phyloP scores from a whole-genome alignment of 2,888 invertebrate species.

The Melieria picta region DNA sequence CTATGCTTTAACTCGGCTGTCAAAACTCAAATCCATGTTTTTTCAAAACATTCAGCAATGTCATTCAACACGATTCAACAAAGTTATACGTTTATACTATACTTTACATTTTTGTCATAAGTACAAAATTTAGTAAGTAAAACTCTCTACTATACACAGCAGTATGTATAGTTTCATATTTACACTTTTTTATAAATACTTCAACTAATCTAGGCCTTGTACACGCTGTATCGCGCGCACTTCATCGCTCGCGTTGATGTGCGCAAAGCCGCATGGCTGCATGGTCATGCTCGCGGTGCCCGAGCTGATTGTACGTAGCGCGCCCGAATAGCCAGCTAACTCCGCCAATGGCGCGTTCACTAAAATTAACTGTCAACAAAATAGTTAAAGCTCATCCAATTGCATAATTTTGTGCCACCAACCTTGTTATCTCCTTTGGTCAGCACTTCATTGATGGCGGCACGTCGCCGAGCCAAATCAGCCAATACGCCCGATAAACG shows the following conservation, averaged over 20 bases:
- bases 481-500: conserved; percentile 74
- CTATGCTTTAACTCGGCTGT: no score
- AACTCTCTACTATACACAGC: no score
- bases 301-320: conserved; percentile 86
- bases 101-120: no score
- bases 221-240: conserved; percentile 72
- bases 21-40: no score
- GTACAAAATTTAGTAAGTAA: no score
- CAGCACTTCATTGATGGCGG: conserved; percentile 73
- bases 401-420: no score
- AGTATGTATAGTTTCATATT: no score
- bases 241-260: conserved; percentile 77
- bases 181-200: background rate
- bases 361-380: conserved; percentile 70
- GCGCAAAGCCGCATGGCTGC: conserved; percentile 83
- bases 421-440: conserved; percentile 75
- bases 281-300: conserved; percentile 90
- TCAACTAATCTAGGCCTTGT: conserved; percentile 60
- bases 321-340: conserved; percentile 86
- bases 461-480: conserved; percentile 80
- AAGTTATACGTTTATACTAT: no score
- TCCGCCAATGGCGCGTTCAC: conserved; percentile 86
- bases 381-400: background rate
- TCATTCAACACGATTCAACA: no score
- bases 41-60: no score